Evolutionary conservation across 2,888 invertebrate species (phyloP).

Genomic region (Philopedon plagiatum): DNA sequence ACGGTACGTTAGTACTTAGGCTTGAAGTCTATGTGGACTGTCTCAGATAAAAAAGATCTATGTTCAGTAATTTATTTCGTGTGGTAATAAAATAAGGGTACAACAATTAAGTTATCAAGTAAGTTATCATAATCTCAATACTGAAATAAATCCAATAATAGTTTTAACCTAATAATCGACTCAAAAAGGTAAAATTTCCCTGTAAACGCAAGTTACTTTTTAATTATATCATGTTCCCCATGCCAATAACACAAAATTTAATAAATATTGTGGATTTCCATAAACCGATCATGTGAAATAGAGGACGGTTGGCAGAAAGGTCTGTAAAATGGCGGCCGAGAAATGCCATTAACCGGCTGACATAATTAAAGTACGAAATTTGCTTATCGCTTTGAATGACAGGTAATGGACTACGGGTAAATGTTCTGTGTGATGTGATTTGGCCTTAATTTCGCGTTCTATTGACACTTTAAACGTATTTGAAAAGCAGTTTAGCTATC

Average conservation of each 20-base stretch:
- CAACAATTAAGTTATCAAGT: no score
- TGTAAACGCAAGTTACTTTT: no score
- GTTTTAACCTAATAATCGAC: no score
- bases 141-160: no score
- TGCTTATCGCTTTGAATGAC: slow-evolving; percentile 47
- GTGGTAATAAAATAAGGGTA: no score
- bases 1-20: no score
- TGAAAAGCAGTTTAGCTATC: no score
- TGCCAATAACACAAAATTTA: slow-evolving; percentile 3
- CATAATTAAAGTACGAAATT: slow-evolving; percentile 47
- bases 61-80: no score
- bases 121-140: no score
- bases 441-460: slow-evolving; percentile 1
- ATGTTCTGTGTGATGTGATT: slow-evolving; percentile 35
- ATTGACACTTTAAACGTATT: slow-evolving; percentile 13
- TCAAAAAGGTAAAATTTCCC: no score
- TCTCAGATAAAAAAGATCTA: no score
- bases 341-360: slow-evolving; percentile 38
- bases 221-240: neutral
- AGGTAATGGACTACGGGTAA: slow-evolving; percentile 46
- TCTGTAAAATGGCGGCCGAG: slow-evolving; percentile 23
- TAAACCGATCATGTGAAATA: slow-evolving; percentile 16
- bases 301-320: neutral
- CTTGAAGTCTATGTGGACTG: no score
- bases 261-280: slow-evolving; percentile 23